Base-by-base conservation (phyloP, 2,888 invertebrate genomes). In the Horisme vitalbata region DNA sequence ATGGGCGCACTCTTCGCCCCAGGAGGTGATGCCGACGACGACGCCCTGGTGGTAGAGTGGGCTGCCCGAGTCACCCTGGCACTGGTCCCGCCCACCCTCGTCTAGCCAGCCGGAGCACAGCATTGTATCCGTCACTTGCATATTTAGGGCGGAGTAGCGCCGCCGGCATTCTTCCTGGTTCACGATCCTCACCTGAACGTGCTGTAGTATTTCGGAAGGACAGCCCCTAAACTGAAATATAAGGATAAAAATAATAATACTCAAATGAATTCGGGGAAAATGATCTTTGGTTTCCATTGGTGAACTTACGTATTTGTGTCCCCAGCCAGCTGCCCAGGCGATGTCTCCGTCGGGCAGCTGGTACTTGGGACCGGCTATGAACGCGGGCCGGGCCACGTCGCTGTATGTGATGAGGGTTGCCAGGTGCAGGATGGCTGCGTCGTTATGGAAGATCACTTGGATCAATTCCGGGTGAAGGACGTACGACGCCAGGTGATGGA, bases 271-370 rank as follows among this genome's bases (percentile, higher is more conserved):
- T n/a, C n/a, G n/a, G n/a, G n/a, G n/a, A n/a, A n/a, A n/a, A n/a
- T n/a, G n/a, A n/a, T n/a, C n/a, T n/a, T n/a, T n/a, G n/a, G n/a
- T n/a, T 13, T 14, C 5, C 26, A 5, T 26, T 6, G 5, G n/a
- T 5, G 9, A 5, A 39, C 75, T 72, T 59, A 80, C 79, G 2
- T 45, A 45, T 18, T 57, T 65, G n/a, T 50, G 14, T 0, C 82
- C 83, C 80, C 79, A 83, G 54, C 82, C 80, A 14, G 67, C 57
- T 15, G 77, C 75, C 72, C 70, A 78, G 0, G 79, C 71, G 1
- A 59, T 53, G 36, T 69, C 61, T 45, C 75, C 69, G 45, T 77
- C 77, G 7, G 43, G 49, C 0, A 79, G 47, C 8, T 63, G 57
- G 53, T 79, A 82, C 45, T 65, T 73, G 9, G 65, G 2, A 0